Conservation (phyloP, 2,797 vertebrate species). For the Gobio occitaniae region DNA sequence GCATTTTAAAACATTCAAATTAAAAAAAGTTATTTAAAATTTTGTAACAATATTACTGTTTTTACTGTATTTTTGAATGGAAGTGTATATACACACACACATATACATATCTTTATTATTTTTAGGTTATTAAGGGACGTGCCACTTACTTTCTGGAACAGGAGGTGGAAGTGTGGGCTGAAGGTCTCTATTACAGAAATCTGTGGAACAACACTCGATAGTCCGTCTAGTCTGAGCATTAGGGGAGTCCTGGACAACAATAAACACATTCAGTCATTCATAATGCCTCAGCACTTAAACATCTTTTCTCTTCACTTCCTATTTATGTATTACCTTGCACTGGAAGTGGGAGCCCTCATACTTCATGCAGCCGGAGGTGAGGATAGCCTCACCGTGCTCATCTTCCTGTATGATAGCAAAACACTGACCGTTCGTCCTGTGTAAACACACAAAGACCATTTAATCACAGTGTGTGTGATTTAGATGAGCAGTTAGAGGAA, state of each 20-base stretch:
- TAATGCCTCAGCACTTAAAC: constrained; percentile 6
- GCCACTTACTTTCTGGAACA: constrained; percentile 21
- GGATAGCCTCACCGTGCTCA: constrained; percentile 87
- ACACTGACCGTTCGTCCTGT: constrained; percentile 97
- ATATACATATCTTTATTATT: not conserved
- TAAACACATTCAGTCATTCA: constrained; percentile 4
- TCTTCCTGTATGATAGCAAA: constrained; percentile 98
- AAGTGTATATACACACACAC: not conserved
- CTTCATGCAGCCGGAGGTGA: constrained; percentile 97
- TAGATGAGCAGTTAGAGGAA: not conserved
- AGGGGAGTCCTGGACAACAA: constrained; percentile 86
- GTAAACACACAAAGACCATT: constrained; percentile 26
- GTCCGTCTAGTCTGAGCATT: constrained; percentile 90
- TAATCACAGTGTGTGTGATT: constrained; percentile 26
- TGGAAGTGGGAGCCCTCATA: constrained; percentile 98
- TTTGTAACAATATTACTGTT: not conserved
- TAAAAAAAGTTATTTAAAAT: not conserved
- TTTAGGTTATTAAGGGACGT: not conserved
- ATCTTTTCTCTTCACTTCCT: not conserved
- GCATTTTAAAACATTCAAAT: not conserved
- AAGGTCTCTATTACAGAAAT: constrained; percentile 93
- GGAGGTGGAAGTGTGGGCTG: constrained; percentile 90
- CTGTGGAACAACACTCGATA: constrained; percentile 93
- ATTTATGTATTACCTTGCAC: constrained; percentile 86
- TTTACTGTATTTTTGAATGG: not conserved